These are phyloP conservation scores for Dipodomys ordii DNA, from an alignment of 2,113 vertebrate species.

Conservation along the genomic window DNA sequence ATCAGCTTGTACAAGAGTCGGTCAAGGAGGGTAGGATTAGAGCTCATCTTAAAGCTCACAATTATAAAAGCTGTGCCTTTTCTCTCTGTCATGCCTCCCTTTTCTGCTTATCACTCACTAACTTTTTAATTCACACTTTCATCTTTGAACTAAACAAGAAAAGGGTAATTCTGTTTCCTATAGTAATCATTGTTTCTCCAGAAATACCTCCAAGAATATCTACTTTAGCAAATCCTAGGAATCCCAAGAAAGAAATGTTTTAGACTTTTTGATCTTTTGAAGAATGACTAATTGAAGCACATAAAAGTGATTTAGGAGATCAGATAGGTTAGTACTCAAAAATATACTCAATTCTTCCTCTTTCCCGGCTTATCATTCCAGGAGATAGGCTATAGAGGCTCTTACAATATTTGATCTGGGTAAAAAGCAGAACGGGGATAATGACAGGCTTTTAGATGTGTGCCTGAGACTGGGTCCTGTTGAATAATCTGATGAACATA, in stretches of 20 bases:
- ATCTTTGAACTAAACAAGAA: conserved; percentile 59
- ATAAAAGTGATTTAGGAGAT: background rate
- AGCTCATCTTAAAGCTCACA: conserved; percentile 47
- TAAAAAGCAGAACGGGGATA: background rate
- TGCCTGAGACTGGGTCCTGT: background rate
- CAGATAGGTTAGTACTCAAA: background rate
- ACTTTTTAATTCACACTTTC: conserved; percentile 55
- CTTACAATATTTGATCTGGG: background rate
- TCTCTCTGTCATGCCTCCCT: background rate
- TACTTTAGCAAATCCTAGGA: background rate
- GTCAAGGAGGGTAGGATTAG: background rate
- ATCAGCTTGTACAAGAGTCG: conserved; percentile 20
- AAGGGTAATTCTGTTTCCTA: background rate
- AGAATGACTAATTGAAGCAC: background rate
- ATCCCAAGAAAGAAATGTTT: background rate
- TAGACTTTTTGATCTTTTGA: conserved; percentile 19
- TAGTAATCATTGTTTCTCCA: conserved; percentile 45
- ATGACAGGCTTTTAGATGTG: background rate
- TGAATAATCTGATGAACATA: conserved; percentile 13
- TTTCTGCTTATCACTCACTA: conserved; percentile 27
- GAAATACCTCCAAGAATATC: conserved; percentile 8
- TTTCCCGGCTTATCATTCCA: conserved; percentile 17
- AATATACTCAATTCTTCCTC: background rate
- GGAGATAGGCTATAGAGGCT: conserved; percentile 63
- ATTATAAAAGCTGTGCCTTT: background rate